Conservation (phyloP, 2,888 invertebrate genomes). For the Blastobasis lacticolella region DNA sequence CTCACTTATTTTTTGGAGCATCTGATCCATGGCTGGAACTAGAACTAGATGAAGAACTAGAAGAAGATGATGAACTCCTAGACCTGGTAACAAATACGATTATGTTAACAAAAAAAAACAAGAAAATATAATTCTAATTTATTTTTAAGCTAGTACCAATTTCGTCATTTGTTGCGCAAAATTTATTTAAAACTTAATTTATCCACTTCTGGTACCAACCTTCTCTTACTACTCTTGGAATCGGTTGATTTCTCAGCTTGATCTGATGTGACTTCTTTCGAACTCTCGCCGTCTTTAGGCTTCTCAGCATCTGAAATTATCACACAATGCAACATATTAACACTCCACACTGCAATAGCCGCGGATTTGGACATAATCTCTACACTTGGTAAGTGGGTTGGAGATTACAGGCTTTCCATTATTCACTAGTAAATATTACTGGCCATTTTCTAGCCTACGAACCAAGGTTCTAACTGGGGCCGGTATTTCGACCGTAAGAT, state of each 20-base stretch:
- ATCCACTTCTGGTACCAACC: slow-evolving; percentile 37
- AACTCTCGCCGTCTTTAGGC: slow-evolving; percentile 37
- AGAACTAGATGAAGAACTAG: slow-evolving; percentile 61
- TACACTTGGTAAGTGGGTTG: no score
- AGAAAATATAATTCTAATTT: no score
- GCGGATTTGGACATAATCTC: no score
- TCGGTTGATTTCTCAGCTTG: slow-evolving; percentile 36
- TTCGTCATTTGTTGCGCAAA: no score
- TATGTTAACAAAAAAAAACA: not conserved
- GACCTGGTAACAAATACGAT: slow-evolving; percentile 32
- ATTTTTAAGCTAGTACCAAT: no score
- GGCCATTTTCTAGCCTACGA: no score
- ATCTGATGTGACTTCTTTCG: slow-evolving; percentile 34
- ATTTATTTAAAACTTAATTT: slow-evolving; percentile 2
- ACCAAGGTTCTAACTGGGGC: no score
- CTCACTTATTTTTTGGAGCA: slow-evolving; percentile 59
- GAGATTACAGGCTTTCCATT: no score
- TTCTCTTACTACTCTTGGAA: slow-evolving; percentile 44
- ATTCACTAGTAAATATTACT: no score
- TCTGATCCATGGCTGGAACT: slow-evolving; percentile 65
- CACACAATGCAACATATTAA: no score
- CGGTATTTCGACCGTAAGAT: no score
- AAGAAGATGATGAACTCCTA: slow-evolving; percentile 61
- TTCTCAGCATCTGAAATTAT: slow-evolving; percentile 29
- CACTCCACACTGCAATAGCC: no score